Evolutionary conservation across 2,888 invertebrate genomes (phyloP), one percentile per base, ranked within the genome.

Genomic region (Margaritifera margaritifera): DNA sequence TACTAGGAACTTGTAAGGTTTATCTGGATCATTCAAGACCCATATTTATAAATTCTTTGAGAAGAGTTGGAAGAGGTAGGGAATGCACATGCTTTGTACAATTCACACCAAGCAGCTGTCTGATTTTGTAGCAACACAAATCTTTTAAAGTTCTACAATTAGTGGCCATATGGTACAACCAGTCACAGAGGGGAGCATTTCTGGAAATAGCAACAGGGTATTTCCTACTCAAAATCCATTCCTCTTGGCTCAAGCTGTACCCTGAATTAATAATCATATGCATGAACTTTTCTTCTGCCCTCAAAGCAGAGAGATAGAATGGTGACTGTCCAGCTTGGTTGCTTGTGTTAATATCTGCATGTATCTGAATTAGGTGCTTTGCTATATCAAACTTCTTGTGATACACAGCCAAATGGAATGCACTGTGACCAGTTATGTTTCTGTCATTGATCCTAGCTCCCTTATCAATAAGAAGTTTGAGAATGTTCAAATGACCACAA

Each of bases 351-450:
- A 86, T 78, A 64, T 84, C 73, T 6, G 82, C 86, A 54, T 83
- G 82, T 31, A 79, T 62, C 54, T 80, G 78, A 25, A 85, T 72
- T 4, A 87, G 77, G 65, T 72, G 81, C 64, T 77, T 82, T n/a
- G 78, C 77, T 66, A 84, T 77, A 53, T 75, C 73, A 71, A 78
- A 77, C 60, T 81, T 80, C 65, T 84, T 83, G 65, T 85, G 80
- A 71, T 79, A 84, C n/a, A 86, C 80, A 19, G 86, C 73, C 42
- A 84, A 74, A 59, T 85, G 84, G 27, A 87, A 80, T 1, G 86
- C 81, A 20, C 86, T 85, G 62, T 77, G 78, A 5, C 86, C 87
- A 62, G 78, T 73, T 22, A 72, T 69, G 66, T 85, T 86, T 55
- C 72, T 71, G 6, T 77, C 67, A 53, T 82, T 77, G n/a, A 83